Conservation (phyloP, 2,113 vertebrate species). For the Lepus timidus region DNA sequence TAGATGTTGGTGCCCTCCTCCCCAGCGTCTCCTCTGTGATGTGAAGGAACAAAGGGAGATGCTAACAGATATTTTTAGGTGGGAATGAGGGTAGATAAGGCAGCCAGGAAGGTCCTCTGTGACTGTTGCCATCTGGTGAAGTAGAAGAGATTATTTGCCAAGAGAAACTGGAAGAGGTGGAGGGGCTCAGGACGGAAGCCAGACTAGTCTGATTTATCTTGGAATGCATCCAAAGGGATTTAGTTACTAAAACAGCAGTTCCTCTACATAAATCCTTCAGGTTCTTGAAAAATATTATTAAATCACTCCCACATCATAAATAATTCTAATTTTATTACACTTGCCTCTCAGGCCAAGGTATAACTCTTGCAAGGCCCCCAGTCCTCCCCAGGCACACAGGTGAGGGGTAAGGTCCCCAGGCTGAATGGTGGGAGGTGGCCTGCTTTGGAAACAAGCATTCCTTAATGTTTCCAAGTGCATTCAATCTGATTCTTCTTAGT, state of each 20-base stretch:
- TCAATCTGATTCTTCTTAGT: background rate
- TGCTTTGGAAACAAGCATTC: background rate
- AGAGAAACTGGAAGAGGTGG: constrained; percentile 58
- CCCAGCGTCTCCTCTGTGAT: background rate
- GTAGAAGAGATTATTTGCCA: constrained; percentile 61
- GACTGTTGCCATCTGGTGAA: background rate
- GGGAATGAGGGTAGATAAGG: background rate
- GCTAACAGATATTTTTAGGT: constrained; percentile 15
- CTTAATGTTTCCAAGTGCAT: background rate
- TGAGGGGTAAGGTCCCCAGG: background rate
- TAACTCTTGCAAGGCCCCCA: background rate
- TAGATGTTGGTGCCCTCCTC: background rate
- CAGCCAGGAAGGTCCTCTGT: constrained; percentile 57
- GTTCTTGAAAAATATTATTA: constrained; percentile 68
- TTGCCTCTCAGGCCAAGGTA: constrained; percentile 2
- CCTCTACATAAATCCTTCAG: constrained; percentile 71
- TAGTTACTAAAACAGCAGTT: constrained; percentile 71
- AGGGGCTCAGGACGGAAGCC: constrained; percentile 22
- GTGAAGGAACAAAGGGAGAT: constrained; percentile 37
- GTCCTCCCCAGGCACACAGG: background rate
- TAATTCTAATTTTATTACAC: constrained; percentile 63
- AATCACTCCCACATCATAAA: constrained; percentile 70
- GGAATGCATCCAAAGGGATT: constrained; percentile 53
- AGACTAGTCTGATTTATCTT: constrained; percentile 66
- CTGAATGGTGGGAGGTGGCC: background rate